These are phyloP conservation scores for Alloplasta piceator DNA, from an alignment of 2,888 invertebrate species.

Conservation along the genomic window DNA sequence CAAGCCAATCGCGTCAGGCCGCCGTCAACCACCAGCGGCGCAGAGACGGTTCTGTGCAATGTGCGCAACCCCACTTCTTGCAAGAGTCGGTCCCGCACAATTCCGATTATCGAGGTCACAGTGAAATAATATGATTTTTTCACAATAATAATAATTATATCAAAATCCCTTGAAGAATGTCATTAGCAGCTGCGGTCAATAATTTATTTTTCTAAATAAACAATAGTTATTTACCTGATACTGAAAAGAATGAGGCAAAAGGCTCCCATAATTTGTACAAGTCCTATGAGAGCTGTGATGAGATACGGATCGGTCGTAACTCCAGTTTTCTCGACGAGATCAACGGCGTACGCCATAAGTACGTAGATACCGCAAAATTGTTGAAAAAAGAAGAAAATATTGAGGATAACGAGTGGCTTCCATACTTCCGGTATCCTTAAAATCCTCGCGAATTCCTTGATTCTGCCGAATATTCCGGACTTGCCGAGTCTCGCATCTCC, in stretches of 20 bases:
- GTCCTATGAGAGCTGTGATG: slow-evolving; percentile 66
- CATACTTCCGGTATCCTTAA: slow-evolving; percentile 68
- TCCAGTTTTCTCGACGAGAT: slow-evolving; percentile 63
- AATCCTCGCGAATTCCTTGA: slow-evolving; percentile 45
- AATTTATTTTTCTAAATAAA: no score
- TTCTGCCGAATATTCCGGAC: slow-evolving; percentile 17
- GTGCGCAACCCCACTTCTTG: no score
- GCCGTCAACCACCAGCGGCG: no score
- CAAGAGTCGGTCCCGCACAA: no score
- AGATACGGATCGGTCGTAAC: slow-evolving; percentile 66
- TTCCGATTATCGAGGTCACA: no score
- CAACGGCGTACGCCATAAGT: slow-evolving; percentile 67
- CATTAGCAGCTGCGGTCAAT: no score
- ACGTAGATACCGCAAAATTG: slow-evolving; percentile 71
- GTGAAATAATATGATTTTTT: no score
- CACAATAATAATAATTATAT: no score
- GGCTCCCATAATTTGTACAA: slow-evolving; percentile 62
- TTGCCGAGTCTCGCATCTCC: not conserved
- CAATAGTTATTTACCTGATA: slow-evolving; percentile 58
- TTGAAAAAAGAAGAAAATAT: slow-evolving; percentile 68
- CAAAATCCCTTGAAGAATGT: no score
- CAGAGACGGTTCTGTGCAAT: no score
- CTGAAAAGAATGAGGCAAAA: slow-evolving; percentile 61
- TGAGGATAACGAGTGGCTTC: slow-evolving; percentile 70
- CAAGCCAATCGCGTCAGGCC: no score